phyloP scores from a whole-genome alignment of 2,797 vertebrate genomes.

The Urocyon cinereoargenteus region DNA sequence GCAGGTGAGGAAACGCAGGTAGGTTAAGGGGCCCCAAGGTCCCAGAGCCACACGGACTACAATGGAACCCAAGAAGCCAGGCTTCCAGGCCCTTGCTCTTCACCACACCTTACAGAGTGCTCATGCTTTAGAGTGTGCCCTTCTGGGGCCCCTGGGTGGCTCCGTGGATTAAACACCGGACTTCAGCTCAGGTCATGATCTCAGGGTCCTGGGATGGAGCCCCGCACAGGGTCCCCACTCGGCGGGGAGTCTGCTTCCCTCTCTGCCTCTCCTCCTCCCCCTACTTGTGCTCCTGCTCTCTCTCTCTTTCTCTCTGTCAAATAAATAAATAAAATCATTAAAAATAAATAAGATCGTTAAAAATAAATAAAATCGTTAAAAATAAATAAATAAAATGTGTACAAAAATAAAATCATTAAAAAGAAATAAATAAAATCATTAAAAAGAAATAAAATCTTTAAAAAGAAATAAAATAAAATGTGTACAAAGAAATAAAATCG shows the following conservation, averaged over 20 bases:
- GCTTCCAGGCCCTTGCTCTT: not conserved
- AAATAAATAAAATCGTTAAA: not conserved
- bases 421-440: too few relatives aligned
- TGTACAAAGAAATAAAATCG: too few relatives aligned
- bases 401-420: not conserved
- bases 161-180: too few relatives aligned
- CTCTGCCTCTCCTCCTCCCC: too few relatives aligned
- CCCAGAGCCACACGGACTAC: not conserved
- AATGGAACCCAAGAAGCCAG: not conserved
- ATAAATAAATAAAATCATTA: not conserved
- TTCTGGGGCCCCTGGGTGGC: rapidly evolving
- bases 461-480: too few relatives aligned
- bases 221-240: too few relatives aligned
- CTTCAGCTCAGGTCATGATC: too few relatives aligned
- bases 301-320: not conserved
- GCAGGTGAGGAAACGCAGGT: not conserved
- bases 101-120: not conserved
- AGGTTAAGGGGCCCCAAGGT: not conserved
- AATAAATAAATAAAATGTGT: not conserved
- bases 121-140: not conserved
- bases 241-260: too few relatives aligned
- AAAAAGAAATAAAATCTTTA: too few relatives aligned
- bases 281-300: too few relatives aligned
- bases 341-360: not conserved
- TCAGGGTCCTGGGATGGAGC: too few relatives aligned